Evolutionary conservation across 2,888 invertebrate species (phyloP).

Genomic region (Hecatera dysodea): DNA sequence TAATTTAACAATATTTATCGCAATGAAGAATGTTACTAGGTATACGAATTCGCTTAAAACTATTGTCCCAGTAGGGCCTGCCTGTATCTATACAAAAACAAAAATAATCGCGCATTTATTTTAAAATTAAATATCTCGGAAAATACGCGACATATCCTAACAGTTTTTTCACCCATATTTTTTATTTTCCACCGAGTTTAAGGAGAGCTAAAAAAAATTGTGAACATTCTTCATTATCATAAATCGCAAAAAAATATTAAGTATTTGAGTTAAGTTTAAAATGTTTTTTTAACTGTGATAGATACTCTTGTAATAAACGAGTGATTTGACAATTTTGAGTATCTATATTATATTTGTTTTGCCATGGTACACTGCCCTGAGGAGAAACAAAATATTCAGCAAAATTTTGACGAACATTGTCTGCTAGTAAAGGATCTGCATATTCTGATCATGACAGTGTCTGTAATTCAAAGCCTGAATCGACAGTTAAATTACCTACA

Average conservation of each 20-base stretch:
- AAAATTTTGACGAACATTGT: conserved; percentile 11
- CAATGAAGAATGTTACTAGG: conserved; percentile 30
- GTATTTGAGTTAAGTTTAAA: conserved; percentile 25
- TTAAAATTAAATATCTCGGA: conserved; percentile 18
- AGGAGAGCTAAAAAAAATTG: conserved; percentile 29
- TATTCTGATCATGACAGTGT: background rate
- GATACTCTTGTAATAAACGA: conserved; percentile 27
- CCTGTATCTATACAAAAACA: conserved; percentile 20
- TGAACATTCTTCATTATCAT: conserved; percentile 29
- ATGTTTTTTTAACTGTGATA: conserved; percentile 16
- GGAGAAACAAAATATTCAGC: conserved; percentile 10
- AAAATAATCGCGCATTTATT: conserved; percentile 18
- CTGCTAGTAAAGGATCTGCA: conserved; percentile 7
- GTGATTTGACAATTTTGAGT: conserved; percentile 23
- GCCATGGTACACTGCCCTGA: conserved; percentile 9
- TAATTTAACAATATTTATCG: conserved; percentile 41
- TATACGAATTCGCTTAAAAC: conserved; percentile 17
- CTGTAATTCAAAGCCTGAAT: conserved; percentile 8
- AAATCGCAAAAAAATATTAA: conserved; percentile 31
- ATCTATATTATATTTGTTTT: conserved; percentile 11
- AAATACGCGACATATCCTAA: conserved; percentile 18
- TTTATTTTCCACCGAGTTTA: conserved; percentile 29
- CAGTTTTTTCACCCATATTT: conserved; percentile 28
- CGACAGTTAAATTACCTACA: conserved; percentile 6
- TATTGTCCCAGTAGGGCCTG: conserved; percentile 16